A percentile compares a stretch with the other conserved stretches of the same genome.
Conservation (phyloP, 2,113 vertebrate genomes). For the Leucosticte australis region DNA sequence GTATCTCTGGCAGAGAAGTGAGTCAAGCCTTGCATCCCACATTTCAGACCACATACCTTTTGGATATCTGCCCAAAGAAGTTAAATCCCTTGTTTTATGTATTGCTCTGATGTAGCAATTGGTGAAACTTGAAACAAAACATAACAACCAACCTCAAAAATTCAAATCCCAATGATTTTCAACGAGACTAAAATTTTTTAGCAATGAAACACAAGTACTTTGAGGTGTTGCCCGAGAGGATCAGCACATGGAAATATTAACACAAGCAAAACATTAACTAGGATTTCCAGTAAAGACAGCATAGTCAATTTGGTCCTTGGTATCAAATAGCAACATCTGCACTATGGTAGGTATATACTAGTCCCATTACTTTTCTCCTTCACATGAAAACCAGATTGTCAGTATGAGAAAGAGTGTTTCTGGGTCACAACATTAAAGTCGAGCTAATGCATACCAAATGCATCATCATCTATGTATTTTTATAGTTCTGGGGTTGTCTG, state of each 20-base stretch:
- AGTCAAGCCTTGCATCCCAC: background rate
- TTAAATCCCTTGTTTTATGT: background rate
- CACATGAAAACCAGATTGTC: background rate
- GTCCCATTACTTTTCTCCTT: background rate
- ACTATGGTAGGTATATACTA: background rate
- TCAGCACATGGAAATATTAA: constrained; percentile 28
- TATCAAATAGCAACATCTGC: constrained; percentile 21
- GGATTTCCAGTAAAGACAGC: constrained; percentile 32
- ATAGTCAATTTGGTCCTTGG: background rate
- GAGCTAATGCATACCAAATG: background rate
- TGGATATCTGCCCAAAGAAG: background rate
- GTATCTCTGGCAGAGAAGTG: background rate
- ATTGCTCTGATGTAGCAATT: constrained; percentile 3
- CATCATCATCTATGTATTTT: background rate
- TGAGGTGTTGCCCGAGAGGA: background rate
- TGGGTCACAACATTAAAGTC: background rate
- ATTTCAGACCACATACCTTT: background rate
- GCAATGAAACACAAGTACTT: background rate
- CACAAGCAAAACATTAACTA: background rate
- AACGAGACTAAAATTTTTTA: background rate
- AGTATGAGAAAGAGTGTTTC: background rate
- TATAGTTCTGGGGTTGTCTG: background rate
- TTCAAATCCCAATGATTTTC: constrained; percentile 6
- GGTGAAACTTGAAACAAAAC: background rate
- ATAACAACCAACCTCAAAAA: background rate